These are phyloP conservation scores for Agrenia bidenticulata DNA, from an alignment of 2,888 invertebrate genomes.

Conservation along the genomic window DNA sequence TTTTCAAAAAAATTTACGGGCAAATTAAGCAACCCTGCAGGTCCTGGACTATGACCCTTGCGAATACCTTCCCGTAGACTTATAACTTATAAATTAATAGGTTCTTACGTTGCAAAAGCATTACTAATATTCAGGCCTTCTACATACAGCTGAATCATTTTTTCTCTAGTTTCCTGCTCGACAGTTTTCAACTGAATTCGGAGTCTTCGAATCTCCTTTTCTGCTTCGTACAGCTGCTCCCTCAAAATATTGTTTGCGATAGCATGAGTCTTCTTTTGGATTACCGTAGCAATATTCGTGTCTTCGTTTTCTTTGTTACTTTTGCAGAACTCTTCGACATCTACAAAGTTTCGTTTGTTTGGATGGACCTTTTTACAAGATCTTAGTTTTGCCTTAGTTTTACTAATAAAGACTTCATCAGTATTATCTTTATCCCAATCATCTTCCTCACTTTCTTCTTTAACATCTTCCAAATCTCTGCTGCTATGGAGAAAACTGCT, in stretches of 20 bases:
- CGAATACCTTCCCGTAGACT: too few relatives aligned
- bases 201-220: background rate
- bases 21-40: too few relatives aligned
- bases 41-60: too few relatives aligned
- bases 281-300: background rate
- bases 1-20: too few relatives aligned
- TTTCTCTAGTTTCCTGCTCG: conserved; percentile 5
- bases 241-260: background rate
- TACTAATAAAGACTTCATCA: background rate
- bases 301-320: background rate
- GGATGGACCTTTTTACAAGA: background rate
- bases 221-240: background rate
- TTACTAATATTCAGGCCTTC: background rate
- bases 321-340: too few relatives aligned
- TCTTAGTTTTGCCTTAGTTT: background rate
- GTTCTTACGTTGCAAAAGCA: too few relatives aligned
- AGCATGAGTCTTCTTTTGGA: background rate
- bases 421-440: background rate
- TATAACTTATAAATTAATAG: too few relatives aligned
- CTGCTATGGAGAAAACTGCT: background rate
- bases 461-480: conserved; percentile 5
- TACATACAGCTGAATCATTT: background rate
- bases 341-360: background rate
- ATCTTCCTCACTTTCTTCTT: conserved; percentile 10
- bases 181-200: background rate